Conservation (phyloP, 2,797 vertebrate genomes). For the Sternotherus odoratus region DNA sequence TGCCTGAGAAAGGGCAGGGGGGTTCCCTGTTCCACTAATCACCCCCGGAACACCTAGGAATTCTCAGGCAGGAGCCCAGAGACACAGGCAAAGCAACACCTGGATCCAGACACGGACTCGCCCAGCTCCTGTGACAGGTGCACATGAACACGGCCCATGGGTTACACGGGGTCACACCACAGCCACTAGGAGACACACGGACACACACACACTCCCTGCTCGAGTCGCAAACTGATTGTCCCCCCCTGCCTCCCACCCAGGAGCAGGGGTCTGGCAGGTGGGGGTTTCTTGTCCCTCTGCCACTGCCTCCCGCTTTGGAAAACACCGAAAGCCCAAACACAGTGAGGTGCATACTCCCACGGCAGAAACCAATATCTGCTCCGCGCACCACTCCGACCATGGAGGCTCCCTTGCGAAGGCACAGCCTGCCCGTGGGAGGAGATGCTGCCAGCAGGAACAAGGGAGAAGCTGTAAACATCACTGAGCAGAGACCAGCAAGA, state of each 20-base stretch:
- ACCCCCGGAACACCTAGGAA: not conserved
- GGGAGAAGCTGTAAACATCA: not conserved
- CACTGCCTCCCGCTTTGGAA: not conserved
- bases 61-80: not conserved
- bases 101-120: not conserved
- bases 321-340: too few species aligned
- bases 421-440: not conserved
- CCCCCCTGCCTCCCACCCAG: too few species aligned
- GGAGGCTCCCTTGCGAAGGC: not conserved
- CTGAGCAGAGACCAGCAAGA: not conserved
- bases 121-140: not conserved
- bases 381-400: not conserved
- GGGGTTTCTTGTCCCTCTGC: not conserved
- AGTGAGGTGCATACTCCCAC: not conserved
- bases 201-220: not conserved
- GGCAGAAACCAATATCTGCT: not conserved
- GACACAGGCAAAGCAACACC: not conserved
- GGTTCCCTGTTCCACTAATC: not conserved
- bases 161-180: not conserved
- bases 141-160: not conserved
- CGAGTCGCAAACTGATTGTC: not conserved
- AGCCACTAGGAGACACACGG: not conserved
- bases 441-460: not conserved
- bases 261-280: not conserved
- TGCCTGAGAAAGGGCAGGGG: not conserved